Conservation (phyloP, 2,888 invertebrate genomes). For the Acanthosepion pharaonis region DNA sequence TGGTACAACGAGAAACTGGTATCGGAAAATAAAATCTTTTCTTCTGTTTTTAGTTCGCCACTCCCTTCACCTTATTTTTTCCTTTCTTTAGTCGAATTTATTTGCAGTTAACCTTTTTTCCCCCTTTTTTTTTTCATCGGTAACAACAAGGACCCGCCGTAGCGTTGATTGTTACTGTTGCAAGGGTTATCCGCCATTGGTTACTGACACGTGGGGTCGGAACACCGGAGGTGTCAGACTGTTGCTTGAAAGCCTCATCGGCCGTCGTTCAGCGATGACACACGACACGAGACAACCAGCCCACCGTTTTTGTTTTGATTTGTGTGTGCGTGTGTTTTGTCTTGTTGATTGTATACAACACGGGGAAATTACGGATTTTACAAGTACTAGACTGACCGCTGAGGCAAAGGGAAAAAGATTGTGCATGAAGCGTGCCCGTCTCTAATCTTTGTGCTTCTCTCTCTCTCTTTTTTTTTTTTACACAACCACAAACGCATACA, state of each 20-base stretch:
- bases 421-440: background rate
- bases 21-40: too few relatives aligned
- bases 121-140: background rate
- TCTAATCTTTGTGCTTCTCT: background rate
- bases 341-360: background rate
- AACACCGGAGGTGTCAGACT: slow-evolving; percentile 11
- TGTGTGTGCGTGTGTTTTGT: background rate
- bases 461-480: background rate
- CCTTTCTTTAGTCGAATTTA: background rate
- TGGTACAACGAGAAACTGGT: too few relatives aligned
- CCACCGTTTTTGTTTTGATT: background rate
- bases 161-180: background rate
- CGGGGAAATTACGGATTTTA: background rate
- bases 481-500: background rate
- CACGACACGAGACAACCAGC: background rate
- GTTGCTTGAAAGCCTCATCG: background rate
- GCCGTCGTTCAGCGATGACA: background rate
- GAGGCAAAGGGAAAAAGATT: background rate
- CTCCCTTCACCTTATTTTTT: background rate
- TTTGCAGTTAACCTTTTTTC: background rate
- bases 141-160: slow-evolving; percentile 6
- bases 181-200: background rate
- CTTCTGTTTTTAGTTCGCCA: background rate
- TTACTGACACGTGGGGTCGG: slow-evolving; percentile 11
- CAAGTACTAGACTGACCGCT: background rate